Percentiles rank a stretch among this genome's conserved stretches.
Conservation (phyloP, 2,797 vertebrate genomes). For the Buceros bicornis region DNA sequence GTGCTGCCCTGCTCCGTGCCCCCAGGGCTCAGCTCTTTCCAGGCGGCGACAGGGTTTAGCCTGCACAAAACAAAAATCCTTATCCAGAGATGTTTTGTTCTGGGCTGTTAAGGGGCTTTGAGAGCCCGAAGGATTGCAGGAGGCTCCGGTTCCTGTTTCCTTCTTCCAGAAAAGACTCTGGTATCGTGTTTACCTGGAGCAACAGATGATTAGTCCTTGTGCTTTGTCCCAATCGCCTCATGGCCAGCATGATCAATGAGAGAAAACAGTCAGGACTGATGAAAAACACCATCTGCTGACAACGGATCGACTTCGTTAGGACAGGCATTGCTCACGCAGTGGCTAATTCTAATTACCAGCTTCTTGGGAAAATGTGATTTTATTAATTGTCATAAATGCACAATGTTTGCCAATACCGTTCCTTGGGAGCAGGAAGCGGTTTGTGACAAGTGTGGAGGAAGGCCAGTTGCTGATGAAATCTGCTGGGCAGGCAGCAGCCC, state of each 20-base stretch:
- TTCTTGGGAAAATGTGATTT: constrained; percentile 38
- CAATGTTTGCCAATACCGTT: constrained; percentile 25
- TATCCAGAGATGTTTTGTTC: neutral
- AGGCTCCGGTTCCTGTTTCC: neutral
- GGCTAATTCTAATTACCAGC: constrained; percentile 11
- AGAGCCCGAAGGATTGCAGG: neutral
- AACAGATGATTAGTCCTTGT: neutral
- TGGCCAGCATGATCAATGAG: neutral
- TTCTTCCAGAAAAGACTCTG: neutral
- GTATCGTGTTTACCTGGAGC: neutral
- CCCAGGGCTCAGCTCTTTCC: neutral
- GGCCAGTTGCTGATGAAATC: neutral
- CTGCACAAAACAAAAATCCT: neutral
- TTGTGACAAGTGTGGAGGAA: neutral
- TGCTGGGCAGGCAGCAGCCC: neutral
- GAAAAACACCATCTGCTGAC: constrained; percentile 53
- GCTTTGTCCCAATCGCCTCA: neutral
- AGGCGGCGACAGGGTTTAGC: neutral
- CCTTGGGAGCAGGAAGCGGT: neutral
- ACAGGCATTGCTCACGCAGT: constrained; percentile 33
- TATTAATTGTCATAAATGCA: neutral
- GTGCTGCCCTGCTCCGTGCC: neutral
- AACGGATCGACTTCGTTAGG: neutral
- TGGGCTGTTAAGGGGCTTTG: neutral
- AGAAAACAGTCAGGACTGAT: constrained; percentile 37